Conservation (phyloP, 2,113 vertebrate genomes). For the Zosterops japonicus region DNA sequence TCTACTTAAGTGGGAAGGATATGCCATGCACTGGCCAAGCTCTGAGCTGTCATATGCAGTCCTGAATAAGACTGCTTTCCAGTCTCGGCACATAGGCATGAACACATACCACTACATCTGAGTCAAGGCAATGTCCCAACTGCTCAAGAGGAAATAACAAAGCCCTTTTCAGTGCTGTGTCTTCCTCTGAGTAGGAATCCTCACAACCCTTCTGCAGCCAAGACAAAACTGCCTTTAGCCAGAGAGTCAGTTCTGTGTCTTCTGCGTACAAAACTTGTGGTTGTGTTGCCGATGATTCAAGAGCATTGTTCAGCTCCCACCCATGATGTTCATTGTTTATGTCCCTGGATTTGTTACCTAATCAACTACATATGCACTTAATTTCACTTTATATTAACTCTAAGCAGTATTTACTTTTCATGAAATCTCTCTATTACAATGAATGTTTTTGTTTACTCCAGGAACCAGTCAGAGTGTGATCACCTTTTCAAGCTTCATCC, state of each 20-base stretch:
- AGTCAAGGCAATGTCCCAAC: background rate
- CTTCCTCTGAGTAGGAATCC: background rate
- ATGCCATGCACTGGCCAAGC: background rate
- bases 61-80: background rate
- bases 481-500: conserved; percentile 36
- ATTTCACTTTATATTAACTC: conserved; percentile 26
- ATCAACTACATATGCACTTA: conserved; percentile 35
- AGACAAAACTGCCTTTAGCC: background rate
- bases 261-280: background rate
- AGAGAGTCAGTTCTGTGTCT: background rate
- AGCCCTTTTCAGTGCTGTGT: background rate
- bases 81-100: background rate
- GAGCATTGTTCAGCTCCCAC: conserved; percentile 12
- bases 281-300: background rate
- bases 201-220: background rate
- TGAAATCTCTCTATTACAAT: background rate
- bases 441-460: background rate
- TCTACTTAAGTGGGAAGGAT: background rate
- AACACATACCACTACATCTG: background rate
- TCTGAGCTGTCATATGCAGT: background rate
- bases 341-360: conserved; percentile 16
- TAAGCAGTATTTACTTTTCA: background rate
- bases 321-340: conserved; percentile 45
- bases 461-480: background rate
- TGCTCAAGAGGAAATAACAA: conserved; percentile 5